These are phyloP conservation scores for Graptemys geographica DNA, from an alignment of 2,797 vertebrate species.

Conservation along the genomic window DNA sequence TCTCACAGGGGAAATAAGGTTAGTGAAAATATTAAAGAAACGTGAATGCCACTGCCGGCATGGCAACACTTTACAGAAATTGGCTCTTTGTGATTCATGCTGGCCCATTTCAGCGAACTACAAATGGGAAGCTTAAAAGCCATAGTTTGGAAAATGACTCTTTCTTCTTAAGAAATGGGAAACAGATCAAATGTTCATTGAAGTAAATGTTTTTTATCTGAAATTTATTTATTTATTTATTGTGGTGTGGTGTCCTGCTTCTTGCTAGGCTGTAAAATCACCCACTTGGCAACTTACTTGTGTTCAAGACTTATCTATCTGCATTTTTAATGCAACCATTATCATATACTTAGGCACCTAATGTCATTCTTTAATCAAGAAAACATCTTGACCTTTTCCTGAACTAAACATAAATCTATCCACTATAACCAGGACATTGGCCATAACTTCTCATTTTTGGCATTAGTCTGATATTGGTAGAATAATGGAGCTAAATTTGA, in stretches of 20 bases:
- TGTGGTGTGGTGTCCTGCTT: neutral
- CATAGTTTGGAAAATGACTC: constrained; percentile 54
- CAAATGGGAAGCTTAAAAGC: constrained; percentile 70
- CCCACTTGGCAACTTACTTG: constrained; percentile 9
- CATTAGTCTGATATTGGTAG: neutral
- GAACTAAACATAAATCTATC: neutral
- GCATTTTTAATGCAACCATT: neutral
- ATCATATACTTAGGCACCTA: constrained; percentile 3
- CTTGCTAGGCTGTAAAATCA: constrained; percentile 32
- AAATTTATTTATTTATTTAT: neutral
- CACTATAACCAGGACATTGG: neutral
- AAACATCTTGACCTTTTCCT: neutral
- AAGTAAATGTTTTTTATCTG: constrained; percentile 45
- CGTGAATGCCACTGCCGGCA: constrained; percentile 66
- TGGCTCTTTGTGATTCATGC: constrained; percentile 70
- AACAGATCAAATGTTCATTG: constrained; percentile 53
- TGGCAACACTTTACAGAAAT: constrained; percentile 71
- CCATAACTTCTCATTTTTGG: neutral
- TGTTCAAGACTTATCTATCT: neutral
- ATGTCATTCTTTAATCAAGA: neutral
- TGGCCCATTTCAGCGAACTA: constrained; percentile 60
- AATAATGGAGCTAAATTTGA: constrained; percentile 19
- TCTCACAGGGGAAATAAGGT: constrained; percentile 75
- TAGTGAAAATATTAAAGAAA: constrained; percentile 80
- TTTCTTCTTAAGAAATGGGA: constrained; percentile 61